phyloP scores from a whole-genome alignment of 2,888 invertebrate genomes.

The Drosophila maculinotata region DNA sequence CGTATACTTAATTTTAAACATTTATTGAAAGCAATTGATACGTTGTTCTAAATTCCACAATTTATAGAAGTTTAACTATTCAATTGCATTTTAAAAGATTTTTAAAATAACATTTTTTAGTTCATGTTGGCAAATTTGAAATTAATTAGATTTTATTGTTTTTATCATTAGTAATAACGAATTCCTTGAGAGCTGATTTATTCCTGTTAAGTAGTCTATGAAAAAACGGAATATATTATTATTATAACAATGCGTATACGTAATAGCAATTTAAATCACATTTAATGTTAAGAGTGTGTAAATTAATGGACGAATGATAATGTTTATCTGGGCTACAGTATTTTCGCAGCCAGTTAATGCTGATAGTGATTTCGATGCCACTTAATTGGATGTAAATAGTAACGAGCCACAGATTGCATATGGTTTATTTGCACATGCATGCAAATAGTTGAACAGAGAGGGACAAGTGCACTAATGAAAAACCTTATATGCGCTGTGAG shows the following conservation, averaged over 20 bases:
- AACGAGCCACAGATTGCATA: constrained; percentile 3
- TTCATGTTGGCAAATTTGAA: too few relatives aligned
- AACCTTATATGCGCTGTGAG: constrained; percentile 5
- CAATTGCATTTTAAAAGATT: too few relatives aligned
- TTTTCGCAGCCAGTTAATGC: constrained; percentile 32
- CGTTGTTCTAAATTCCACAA: too few relatives aligned
- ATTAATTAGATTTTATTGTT: too few relatives aligned
- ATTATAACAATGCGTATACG: background rate
- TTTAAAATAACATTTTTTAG: too few relatives aligned
- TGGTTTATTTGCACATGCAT: background rate
- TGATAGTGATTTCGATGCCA: constrained; percentile 33
- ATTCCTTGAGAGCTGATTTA: background rate
- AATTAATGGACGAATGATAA: constrained; percentile 29
- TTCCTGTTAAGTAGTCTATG: background rate
- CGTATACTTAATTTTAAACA: too few relatives aligned
- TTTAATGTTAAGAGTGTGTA: constrained; percentile 20
- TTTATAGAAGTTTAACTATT: too few relatives aligned
- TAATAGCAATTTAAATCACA: constrained; percentile 25
- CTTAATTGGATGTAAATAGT: constrained; percentile 32
- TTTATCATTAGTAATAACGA: too few relatives aligned
- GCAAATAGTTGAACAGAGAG: constrained; percentile 1
- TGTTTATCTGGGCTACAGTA: constrained; percentile 29
- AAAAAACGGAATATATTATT: background rate
- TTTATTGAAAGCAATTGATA: too few relatives aligned
- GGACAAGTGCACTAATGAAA: constrained; percentile 34